Evolutionary conservation across 2,888 invertebrate genomes (phyloP), one percentile per base, ranked within the genome.

Genomic region (Melangyna quadrimaculata): DNA sequence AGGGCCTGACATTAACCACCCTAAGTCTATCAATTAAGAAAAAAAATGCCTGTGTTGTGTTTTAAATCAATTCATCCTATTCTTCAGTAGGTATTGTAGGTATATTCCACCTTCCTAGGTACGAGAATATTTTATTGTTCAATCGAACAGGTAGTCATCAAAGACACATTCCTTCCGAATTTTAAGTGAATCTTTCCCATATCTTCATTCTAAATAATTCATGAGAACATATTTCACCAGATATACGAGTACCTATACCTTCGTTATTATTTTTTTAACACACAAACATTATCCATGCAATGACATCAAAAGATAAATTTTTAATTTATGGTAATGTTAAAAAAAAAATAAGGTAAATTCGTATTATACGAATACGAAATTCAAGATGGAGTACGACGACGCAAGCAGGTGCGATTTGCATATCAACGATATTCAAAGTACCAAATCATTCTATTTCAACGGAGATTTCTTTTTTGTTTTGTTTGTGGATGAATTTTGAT

Each of bases 251-350:
- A n/a, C n/a, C n/a, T n/a, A n/a, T 24, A 48, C 51, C 24, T 67
- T 51, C 24, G 32, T 67, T 51, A 67, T 45, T 51, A 35, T 35
- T n/a, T 59, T n/a, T 35, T 35, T 22, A 59, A 22, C 59, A 35
- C 19, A 29, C 65, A 45, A 35, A 67, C 57, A 57, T 67, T 59
- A 72, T 51, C 65, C 51, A 7, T 72, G 35, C 51, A 37, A 61
- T 29, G 51, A 22, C 51, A 51, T 43, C 57, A 57, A 69, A 69
- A 61, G 61, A 78, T 61, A 69, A 65, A 71, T 45, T 63, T 72
- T 78, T 78, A 65, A 78, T 71, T 71, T 78, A 78, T 59, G 59
- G 14, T 37, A 71, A 78, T 55, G 70, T 40, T 19, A 0, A 32
- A 0, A 27, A n/a, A 9, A 69, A 63, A 48, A 78, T 43, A 78